Evolutionary conservation across 2,797 vertebrate species (phyloP), one percentile per base, ranked within the genome.

Genomic region (Gymnopithys bicolor): DNA sequence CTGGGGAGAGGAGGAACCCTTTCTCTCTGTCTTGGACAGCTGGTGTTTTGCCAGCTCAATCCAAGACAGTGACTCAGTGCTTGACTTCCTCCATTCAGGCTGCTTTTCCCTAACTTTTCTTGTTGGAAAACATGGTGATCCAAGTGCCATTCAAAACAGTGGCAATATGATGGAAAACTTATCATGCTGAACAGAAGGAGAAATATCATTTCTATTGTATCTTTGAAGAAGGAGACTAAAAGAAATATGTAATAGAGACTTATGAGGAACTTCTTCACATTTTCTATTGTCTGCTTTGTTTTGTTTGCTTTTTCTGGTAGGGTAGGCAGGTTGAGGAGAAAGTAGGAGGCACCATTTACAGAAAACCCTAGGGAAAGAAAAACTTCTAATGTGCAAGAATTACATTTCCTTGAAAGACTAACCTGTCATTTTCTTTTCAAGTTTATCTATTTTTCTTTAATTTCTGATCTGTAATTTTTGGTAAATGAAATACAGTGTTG

Each of bases 181-280:
- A 32, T 49, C 11, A 87, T 30, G 33, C 22, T 58, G 32, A 55
- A 41, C 8, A 39, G 12, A 12, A 66, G 28, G 2, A 91, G n/a
- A 91, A 94, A 89, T 53, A 6, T 32, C 2, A 51, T 73, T 66
- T 71, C 52, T 19, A 3, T 35, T 51, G 3, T 19, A 13, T n/a
- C 24, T 66, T 62, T 69, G 58, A 53, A 46, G 32, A 51, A 33
- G 3, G 10, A 77, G 5, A 37, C 18, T 35, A 51, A 21, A 86
- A 85, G 21, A 33, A 80, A 68, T 56, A 35, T 0, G 0, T 49
- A n/a, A 19, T 15, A 19, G 41, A 77, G 15, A 35, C 2, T 0
- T 30, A 11, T 48, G 13, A 83, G 18, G 28, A 73, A 37, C 30
- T 69, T 56, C 21, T 45, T 33, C n/a, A 35, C 10, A 18, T 80